These are phyloP conservation scores for Mormyrus proboscirostris DNA, from an alignment of 2,797 vertebrate genomes.

Conservation along the genomic window DNA sequence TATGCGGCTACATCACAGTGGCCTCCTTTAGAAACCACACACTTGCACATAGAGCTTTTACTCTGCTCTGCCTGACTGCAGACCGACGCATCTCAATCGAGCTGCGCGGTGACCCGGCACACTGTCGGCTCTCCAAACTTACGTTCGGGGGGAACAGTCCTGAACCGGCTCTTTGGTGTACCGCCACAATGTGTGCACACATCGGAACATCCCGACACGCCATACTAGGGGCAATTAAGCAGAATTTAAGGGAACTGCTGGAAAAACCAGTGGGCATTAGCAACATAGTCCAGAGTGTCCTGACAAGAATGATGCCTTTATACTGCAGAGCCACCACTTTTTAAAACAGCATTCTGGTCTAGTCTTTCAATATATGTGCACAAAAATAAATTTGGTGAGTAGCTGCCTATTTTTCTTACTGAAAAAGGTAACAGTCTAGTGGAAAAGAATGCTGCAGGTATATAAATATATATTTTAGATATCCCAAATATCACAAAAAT, in stretches of 20 bases:
- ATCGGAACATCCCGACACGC: neutral
- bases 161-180: neutral
- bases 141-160: neutral
- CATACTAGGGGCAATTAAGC: neutral
- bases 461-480: neutral
- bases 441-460: neutral
- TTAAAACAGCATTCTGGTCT: neutral
- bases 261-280: neutral
- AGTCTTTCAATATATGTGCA: neutral
- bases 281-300: neutral
- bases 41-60: neutral
- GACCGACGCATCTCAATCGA: slow-evolving; percentile 20
- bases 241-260: neutral
- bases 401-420: neutral
- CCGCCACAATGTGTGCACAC: neutral
- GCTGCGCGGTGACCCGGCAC: slow-evolving; percentile 18
- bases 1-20: neutral
- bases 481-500: neutral
- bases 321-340: neutral
- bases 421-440: neutral
- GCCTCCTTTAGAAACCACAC: neutral
- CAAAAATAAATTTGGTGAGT: neutral
- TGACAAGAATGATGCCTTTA: neutral
- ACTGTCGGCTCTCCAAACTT: slow-evolving; percentile 9
- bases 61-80: neutral